A percentile compares a stretch with the other conserved stretches of the same genome.
These are phyloP conservation scores for Adela reaumurella DNA, from an alignment of 2,888 invertebrate species.

Conservation along the genomic window DNA sequence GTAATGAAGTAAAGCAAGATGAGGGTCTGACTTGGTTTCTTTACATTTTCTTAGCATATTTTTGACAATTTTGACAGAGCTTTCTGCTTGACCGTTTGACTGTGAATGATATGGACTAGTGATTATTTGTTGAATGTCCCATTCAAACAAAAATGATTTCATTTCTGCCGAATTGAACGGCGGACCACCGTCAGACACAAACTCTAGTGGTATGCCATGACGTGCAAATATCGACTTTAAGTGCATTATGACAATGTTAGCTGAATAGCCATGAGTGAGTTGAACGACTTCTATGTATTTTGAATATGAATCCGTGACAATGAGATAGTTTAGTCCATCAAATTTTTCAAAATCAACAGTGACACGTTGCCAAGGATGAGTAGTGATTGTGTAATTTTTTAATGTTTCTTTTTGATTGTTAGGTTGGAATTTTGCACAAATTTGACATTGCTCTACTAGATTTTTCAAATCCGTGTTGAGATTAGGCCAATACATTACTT, in stretches of 20 bases:
- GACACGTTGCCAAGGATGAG: too few species aligned
- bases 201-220: constrained; percentile 5
- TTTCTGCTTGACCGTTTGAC: constrained; percentile 1
- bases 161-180: neutral
- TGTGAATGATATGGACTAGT: neutral
- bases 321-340: too few species aligned
- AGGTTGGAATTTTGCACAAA: constrained; percentile 1
- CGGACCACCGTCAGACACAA: neutral
- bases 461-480: too few species aligned
- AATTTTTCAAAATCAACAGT: too few species aligned
- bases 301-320: constrained; percentile 15
- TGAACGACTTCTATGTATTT: constrained; percentile 13
- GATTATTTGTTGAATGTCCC: neutral
- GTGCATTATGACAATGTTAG: constrained; percentile 8
- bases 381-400: too few species aligned
- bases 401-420: constrained; percentile 9
- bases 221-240: constrained; percentile 6
- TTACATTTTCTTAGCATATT: constrained; percentile 8
- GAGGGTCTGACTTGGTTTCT: constrained; percentile 6
- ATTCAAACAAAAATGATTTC: neutral
- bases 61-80: constrained; percentile 5
- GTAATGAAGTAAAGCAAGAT: constrained; percentile 10
- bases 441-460: neutral
- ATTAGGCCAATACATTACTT: too few species aligned
- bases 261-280: neutral